Conservation (phyloP, 2,888 invertebrate species). For the Pandemis corylana region DNA sequence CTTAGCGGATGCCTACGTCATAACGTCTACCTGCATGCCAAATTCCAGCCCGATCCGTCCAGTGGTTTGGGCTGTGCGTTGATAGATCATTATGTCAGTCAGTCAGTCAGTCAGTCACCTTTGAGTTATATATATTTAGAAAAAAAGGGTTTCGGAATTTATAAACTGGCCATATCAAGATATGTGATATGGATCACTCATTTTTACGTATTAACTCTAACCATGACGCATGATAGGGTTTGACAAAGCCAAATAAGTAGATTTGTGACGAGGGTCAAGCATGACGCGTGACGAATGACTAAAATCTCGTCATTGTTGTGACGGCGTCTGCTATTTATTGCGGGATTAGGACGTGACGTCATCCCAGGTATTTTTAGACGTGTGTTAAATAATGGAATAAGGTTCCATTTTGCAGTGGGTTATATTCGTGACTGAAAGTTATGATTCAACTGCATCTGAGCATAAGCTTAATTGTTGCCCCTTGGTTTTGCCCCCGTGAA, state of each 20-base stretch:
- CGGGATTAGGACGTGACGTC: constrained; percentile 18
- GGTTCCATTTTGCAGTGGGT: background rate
- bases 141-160: no score
- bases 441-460: background rate
- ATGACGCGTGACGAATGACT: constrained; percentile 26
- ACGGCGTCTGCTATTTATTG: constrained; percentile 19
- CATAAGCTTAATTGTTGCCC: no score
- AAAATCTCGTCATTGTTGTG: constrained; percentile 25
- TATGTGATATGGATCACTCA: background rate
- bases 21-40: no score
- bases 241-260: constrained; percentile 11
- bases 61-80: no score
- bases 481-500: no score
- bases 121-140: no score
- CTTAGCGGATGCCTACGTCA: no score
- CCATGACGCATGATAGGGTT: constrained; percentile 6
- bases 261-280: constrained; percentile 30
- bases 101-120: no score
- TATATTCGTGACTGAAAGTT: background rate
- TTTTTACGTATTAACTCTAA: background rate
- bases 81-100: no score
- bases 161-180: background rate
- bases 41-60: no score
- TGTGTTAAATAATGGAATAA: background rate
- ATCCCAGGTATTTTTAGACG: constrained; percentile 3